Evolutionary conservation across 1,140 invertebrate species (phyloP).

Genomic region (Drosophila nannoptera): DNA sequence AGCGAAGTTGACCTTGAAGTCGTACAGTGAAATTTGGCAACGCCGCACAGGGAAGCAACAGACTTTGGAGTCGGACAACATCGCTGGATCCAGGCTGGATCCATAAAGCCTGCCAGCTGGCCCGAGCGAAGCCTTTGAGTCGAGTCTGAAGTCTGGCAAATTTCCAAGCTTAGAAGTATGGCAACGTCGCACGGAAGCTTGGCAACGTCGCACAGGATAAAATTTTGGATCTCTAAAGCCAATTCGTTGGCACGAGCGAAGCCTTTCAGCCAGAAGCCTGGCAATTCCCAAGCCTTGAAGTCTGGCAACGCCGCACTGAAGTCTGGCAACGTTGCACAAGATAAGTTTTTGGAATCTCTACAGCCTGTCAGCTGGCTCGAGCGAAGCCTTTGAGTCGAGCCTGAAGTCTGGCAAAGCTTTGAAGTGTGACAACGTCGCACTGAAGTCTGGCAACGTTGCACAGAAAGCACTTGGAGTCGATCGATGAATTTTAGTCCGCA

Average conservation of each 20-base stretch:
- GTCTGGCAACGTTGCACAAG: background rate
- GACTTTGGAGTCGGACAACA: too few species aligned
- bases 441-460: conserved; percentile 9
- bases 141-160: too few species aligned
- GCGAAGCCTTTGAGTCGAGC: too few species aligned
- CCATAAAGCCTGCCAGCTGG: too few species aligned
- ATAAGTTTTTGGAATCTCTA: background rate
- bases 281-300: background rate
- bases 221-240: too few species aligned
- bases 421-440: background rate
- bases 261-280: too few species aligned
- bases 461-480: background rate
- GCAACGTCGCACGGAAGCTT: background rate
- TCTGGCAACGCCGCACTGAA: background rate
- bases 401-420: background rate
- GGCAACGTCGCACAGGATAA: background rate
- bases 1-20: background rate
- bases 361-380: too few species aligned
- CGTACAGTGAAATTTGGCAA: background rate
- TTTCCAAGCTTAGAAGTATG: too few species aligned
- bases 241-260: too few species aligned
- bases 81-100: too few species aligned
- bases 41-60: background rate
- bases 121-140: too few species aligned
- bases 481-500: background rate